phyloP scores from a whole-genome alignment of 2,113 vertebrate species.

The Hyperopisus bebe region DNA sequence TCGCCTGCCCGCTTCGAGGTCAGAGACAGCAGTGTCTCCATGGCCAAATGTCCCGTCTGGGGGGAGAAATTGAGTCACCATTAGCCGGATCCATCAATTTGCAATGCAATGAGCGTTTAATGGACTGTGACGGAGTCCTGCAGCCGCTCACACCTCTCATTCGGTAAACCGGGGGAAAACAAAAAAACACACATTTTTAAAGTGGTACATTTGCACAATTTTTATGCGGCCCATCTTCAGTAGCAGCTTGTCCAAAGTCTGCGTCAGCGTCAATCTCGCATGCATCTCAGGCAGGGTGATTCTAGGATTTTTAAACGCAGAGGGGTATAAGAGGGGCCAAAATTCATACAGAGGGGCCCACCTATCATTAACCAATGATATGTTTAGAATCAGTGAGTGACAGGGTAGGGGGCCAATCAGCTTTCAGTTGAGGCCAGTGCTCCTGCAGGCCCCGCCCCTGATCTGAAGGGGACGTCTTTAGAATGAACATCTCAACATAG shows the following conservation, averaged over 20 bases:
- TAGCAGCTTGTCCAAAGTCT: neutral
- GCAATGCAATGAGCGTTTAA: neutral
- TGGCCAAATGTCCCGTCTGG: constrained; percentile 92
- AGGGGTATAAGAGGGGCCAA: neutral
- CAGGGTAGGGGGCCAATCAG: neutral
- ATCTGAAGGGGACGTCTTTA: neutral
- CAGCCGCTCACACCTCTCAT: neutral
- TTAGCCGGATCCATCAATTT: neutral
- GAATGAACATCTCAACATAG: neutral
- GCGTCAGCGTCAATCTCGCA: neutral
- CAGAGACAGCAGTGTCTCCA: constrained; percentile 91
- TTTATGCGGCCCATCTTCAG: neutral
- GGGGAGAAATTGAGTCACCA: neutral
- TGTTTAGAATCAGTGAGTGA: neutral
- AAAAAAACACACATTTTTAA: neutral
- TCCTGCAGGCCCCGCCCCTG: neutral
- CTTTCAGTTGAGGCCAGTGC: neutral
- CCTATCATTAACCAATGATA: neutral
- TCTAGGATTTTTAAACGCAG: neutral
- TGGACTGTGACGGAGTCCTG: neutral
- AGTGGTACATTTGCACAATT: neutral
- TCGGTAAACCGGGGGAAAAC: neutral
- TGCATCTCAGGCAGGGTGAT: neutral
- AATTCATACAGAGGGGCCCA: neutral
- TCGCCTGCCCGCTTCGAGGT: constrained; percentile 95